Evolutionary conservation across 2,113 vertebrate genomes (phyloP).

Genomic region (Puma concolor): DNA sequence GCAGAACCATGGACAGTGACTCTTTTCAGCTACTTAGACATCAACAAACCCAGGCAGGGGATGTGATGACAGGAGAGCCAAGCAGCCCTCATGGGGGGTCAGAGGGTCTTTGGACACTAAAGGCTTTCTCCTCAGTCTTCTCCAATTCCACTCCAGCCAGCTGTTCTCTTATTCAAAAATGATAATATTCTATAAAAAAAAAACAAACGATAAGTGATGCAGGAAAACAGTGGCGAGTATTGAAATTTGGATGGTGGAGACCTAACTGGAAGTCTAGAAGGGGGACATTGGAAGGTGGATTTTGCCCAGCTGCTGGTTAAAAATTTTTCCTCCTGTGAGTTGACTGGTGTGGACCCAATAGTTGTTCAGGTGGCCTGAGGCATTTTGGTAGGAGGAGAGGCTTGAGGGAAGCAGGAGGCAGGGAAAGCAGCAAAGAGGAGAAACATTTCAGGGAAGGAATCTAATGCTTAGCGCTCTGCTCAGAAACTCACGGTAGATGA

Average conservation of each 20-base stretch:
- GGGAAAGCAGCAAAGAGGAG: background rate
- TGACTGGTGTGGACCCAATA: background rate
- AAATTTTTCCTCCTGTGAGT: background rate
- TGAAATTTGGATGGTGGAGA: background rate
- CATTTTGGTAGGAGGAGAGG: background rate
- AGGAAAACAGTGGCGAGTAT: background rate
- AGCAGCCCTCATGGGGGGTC: background rate
- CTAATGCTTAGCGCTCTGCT: fast-evolving
- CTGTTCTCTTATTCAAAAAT: background rate
- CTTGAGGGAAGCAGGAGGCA: background rate
- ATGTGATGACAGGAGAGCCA: background rate
- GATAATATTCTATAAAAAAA: background rate
- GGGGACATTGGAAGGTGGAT: background rate
- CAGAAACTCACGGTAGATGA: background rate
- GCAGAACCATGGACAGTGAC: background rate
- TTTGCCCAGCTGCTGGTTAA: background rate
- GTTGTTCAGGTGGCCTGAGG: background rate
- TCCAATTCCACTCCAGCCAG: background rate
- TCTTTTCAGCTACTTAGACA: background rate
- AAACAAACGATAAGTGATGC: background rate
- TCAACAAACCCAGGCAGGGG: background rate
- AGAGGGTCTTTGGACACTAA: background rate
- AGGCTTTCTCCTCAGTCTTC: background rate
- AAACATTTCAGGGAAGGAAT: background rate
- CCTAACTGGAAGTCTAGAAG: background rate